Evolutionary conservation across 1,140 invertebrate genomes (phyloP).

Genomic region (Battus philenor): DNA sequence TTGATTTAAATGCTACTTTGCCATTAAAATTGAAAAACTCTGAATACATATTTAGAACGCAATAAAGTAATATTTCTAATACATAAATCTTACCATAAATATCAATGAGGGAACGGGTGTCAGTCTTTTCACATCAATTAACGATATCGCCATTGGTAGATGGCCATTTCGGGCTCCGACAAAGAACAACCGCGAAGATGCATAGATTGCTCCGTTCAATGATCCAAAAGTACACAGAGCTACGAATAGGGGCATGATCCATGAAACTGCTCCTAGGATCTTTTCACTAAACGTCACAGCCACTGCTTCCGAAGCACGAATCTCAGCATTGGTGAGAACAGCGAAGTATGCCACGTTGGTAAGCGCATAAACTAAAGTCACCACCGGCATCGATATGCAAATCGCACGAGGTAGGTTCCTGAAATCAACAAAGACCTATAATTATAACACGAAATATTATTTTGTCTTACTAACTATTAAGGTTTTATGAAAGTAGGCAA

Average conservation of each 20-base stretch:
- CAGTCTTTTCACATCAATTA: conserved; percentile 89
- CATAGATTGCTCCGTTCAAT: conserved; percentile 92
- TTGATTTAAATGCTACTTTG: no score
- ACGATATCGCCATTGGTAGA: conserved; percentile 89
- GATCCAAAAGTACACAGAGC: conserved; percentile 92
- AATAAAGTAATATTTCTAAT: no score
- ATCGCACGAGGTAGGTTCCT: conserved; percentile 94
- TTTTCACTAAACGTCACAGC: conserved; percentile 94
- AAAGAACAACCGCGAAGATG: conserved; percentile 91
- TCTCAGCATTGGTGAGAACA: conserved; percentile 87
- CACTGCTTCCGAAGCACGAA: conserved; percentile 90
- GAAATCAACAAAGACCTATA: conserved; percentile 41
- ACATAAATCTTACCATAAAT: conserved; percentile 89
- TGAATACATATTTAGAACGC: no score
- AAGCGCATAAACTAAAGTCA: conserved; percentile 92
- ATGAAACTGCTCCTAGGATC: conserved; percentile 85
- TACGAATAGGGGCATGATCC: conserved; percentile 93
- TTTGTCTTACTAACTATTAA: no score
- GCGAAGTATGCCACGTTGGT: conserved; percentile 95
- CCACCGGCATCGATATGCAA: conserved; percentile 92
- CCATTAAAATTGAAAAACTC: no score
- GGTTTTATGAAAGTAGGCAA: no score
- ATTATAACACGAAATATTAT: no score
- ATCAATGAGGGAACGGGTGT: conserved; percentile 95
- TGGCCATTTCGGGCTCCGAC: conserved; percentile 94